phyloP scores from a whole-genome alignment of 2,888 invertebrate species.

The Marronus borbonicus region DNA sequence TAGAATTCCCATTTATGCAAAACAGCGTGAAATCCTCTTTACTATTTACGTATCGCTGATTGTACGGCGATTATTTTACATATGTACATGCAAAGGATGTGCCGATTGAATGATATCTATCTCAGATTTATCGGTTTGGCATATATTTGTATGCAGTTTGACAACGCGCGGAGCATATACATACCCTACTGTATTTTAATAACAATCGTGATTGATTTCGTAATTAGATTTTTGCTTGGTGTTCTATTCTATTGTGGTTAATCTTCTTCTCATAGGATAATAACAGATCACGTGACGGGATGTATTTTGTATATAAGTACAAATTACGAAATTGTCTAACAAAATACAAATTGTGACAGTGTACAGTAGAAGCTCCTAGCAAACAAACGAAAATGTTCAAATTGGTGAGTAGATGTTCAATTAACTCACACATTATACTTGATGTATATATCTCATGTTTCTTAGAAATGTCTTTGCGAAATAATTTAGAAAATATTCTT shows the following conservation, averaged over 20 bases:
- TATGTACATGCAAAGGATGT: constrained; percentile 11
- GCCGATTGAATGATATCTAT: constrained; percentile 16
- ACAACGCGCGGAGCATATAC: constrained; percentile 19
- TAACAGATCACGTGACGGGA: constrained; percentile 29
- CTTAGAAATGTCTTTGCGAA: neutral
- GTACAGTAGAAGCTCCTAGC: constrained; percentile 15
- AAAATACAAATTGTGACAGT: constrained; percentile 24
- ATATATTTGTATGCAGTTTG: constrained; percentile 40
- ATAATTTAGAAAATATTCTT: neutral
- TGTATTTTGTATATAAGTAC: constrained; percentile 22
- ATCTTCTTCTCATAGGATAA: neutral
- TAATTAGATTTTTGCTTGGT: constrained; percentile 30
- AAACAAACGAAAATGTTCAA: constrained; percentile 49
- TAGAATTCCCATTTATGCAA: constrained; percentile 2
- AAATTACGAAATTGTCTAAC: neutral
- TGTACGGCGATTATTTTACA: neutral
- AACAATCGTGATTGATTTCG: constrained; percentile 42
- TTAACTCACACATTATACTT: neutral
- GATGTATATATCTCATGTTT: no score
- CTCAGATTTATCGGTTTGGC: constrained; percentile 28
- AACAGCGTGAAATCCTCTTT: constrained; percentile 16
- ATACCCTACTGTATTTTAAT: constrained; percentile 32
- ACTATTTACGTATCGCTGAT: constrained; percentile 3
- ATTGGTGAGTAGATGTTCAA: constrained; percentile 43
- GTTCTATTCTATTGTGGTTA: constrained; percentile 4